Base-by-base conservation (phyloP, 2,888 invertebrate species). In the Harpagoxenus sublaevis region DNA sequence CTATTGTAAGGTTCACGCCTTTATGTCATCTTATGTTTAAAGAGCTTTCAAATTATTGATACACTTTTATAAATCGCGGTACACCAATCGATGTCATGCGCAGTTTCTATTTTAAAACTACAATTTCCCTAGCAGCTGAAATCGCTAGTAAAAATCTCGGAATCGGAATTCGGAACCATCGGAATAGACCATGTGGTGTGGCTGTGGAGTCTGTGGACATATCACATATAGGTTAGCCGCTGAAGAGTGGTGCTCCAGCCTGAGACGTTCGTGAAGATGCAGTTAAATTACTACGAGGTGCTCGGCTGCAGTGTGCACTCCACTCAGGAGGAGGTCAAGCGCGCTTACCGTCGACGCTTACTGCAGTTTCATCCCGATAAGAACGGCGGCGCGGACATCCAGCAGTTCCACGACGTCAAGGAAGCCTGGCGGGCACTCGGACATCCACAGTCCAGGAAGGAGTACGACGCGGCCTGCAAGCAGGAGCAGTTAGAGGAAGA, bases 371-470 rank as follows among this genome's bases (percentile, higher is more conserved):
- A 97, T 93, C 97, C 97, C 12, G 97, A 97, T 92, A 97, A 97
- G 94, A 94, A 89, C 8, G 88, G 92, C n/a, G 85, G 89, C 4
- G 63, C 89, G 2, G 86, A 87, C 55, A 28, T 86, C 42, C 92
- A 94, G 62, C 89, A 94, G 87, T 97, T 97, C 94, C 94, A 96
- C 83, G 93, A 94, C 71, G 96, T 98, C 86, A 96, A 97, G 92
- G 96, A 96, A 92, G 98, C 98, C n/a, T 98, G 97, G 97, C 96
- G 96, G 89, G 95, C 96, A 79, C 94, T 98, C 62, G 96, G 96
- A 91, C 96, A 97, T 93, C 95, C 96, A 53, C 93, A 95, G 63
- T 95, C 94, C 70, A 96, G 97, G 79, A 97, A 96, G 93, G 96
- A 96, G 89, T 98, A 98, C 92, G 97, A 98, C 93, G 96, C 96